These are phyloP conservation scores for Agriotes lineatus DNA, from an alignment of 2,888 invertebrate genomes.

Conservation along the genomic window DNA sequence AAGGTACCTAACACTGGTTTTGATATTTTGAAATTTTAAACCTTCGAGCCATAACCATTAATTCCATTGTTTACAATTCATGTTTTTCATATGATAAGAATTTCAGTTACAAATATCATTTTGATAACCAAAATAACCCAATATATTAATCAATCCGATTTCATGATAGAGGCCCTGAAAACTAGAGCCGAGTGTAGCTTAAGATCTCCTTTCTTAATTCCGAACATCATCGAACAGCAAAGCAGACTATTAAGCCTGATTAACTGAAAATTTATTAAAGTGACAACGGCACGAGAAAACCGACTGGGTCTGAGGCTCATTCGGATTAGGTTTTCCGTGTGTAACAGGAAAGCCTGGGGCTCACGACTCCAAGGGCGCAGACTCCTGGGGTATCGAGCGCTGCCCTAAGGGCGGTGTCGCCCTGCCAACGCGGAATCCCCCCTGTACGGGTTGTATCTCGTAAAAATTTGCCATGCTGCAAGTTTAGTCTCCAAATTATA, in stretches of 20 bases:
- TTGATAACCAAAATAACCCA: no score
- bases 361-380: slow-evolving; percentile 53
- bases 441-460: slow-evolving; percentile 30
- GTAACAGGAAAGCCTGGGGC: slow-evolving; percentile 46
- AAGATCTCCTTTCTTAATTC: no score
- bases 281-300: slow-evolving; percentile 11
- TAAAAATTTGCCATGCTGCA: slow-evolving; percentile 34
- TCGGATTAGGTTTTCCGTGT: slow-evolving; percentile 39
- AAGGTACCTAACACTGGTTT: no score
- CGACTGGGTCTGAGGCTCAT: slow-evolving; percentile 24
- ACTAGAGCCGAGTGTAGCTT: no score
- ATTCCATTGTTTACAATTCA: no score
- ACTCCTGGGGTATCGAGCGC: slow-evolving; percentile 60
- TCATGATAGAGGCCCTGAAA: no score
- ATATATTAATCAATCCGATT: no score
- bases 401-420: slow-evolving; percentile 60
- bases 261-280: neutral
- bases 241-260: neutral
- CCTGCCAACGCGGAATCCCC: slow-evolving; percentile 56
- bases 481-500: slow-evolving; percentile 29
- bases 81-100: no score
- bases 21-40: no score
- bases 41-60: no score
- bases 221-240: no score
- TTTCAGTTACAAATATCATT: no score